phyloP scores from a whole-genome alignment of 2,113 vertebrate genomes.

The Hippocampus mohnikei region DNA sequence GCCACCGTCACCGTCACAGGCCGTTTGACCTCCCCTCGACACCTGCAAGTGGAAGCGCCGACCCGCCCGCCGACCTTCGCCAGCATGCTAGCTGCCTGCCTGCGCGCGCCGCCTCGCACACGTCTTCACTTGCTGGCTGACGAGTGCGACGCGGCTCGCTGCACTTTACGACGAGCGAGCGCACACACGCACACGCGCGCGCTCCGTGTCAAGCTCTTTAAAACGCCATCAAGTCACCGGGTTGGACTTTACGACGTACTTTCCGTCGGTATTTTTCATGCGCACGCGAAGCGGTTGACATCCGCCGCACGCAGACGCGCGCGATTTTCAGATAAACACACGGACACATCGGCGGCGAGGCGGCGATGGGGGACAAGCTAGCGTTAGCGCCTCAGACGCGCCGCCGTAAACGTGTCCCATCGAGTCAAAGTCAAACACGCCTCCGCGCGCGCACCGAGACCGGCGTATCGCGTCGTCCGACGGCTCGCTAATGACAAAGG shows the following conservation, averaged over 20 bases:
- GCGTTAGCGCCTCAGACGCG: constrained; percentile 75
- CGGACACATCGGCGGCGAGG: neutral
- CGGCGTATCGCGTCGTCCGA: too few relatives aligned
- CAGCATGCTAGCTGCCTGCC: constrained; percentile 17
- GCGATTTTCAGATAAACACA: neutral
- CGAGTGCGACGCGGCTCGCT: constrained; percentile 51
- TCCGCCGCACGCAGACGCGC: too few relatives aligned
- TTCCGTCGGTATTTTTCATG: constrained; percentile 60
- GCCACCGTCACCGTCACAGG: constrained; percentile 14
- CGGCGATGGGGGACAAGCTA: constrained; percentile 53
- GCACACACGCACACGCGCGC: constrained; percentile 20
- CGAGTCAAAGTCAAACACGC: constrained; percentile 66
- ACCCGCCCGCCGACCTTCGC: constrained; percentile 4
- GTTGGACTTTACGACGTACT: constrained; percentile 53
- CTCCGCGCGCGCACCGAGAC: constrained; percentile 38
- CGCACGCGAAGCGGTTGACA: neutral
- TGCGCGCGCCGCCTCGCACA: constrained; percentile 15
- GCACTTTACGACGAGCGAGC: constrained; percentile 50
- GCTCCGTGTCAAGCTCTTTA: constrained; percentile 51
- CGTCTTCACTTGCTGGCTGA: constrained; percentile 44
- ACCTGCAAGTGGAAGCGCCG: constrained; percentile 28
- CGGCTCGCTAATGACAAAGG: too few relatives aligned
- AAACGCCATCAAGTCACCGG: constrained; percentile 56
- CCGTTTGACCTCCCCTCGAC: constrained; percentile 38
- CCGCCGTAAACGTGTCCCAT: constrained; percentile 82